phyloP scores from a whole-genome alignment of 1,140 invertebrate species.

The Heliconius hermathena region DNA sequence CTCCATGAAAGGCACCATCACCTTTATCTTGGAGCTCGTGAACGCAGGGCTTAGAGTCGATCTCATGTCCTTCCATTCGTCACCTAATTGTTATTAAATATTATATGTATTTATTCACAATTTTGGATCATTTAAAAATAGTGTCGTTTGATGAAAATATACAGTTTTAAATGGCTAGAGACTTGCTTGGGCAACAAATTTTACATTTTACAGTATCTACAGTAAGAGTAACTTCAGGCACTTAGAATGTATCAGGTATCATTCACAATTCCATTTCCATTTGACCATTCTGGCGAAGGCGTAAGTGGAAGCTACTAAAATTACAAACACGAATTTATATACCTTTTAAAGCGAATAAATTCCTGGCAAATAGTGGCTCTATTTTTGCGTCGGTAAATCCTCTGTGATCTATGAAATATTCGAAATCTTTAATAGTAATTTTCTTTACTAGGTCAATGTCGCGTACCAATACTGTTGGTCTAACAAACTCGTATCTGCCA shows the following conservation, averaged over 20 bases:
- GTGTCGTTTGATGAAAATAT: no score
- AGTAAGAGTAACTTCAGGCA: no score
- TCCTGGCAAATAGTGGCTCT: constrained; percentile 42
- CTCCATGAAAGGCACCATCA: constrained; percentile 65
- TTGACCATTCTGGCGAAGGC: no score
- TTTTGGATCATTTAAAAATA: no score
- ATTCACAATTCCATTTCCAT: no score
- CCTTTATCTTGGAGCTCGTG: constrained; percentile 82
- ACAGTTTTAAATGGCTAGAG: no score
- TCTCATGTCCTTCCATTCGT: constrained; percentile 83
- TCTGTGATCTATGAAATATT: constrained; percentile 43
- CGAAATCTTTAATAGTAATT: constrained; percentile 44
- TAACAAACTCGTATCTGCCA: not conserved
- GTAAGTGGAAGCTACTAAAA: not conserved
- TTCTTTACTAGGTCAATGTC: constrained; percentile 37
- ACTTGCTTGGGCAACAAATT: no score
- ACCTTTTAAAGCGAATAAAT: constrained; percentile 24
- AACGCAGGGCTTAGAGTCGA: constrained; percentile 83
- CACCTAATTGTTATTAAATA: constrained; percentile 47
- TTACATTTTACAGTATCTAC: no score
- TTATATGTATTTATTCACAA: no score
- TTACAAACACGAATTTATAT: not conserved
- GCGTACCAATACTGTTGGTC: not conserved
- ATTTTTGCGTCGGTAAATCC: constrained; percentile 33
- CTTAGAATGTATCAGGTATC: no score